phyloP scores from a whole-genome alignment of 30 jellyfish, hydroid and myxozoan genomes.

The Chironex yamaguchii region DNA sequence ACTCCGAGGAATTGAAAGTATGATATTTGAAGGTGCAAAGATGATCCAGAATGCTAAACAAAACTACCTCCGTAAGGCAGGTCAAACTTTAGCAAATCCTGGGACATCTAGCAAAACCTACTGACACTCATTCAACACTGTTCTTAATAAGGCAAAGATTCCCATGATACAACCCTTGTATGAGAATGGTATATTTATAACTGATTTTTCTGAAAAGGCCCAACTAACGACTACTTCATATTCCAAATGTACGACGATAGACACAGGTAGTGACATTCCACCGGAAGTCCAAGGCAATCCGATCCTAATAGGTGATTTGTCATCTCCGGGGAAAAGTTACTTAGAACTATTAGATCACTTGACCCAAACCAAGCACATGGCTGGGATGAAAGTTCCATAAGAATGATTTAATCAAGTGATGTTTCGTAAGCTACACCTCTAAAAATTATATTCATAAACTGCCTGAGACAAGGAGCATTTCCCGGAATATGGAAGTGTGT shows the following conservation, averaged over 20 bases:
- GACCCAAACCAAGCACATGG: neutral
- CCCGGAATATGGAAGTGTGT: too few relatives aligned
- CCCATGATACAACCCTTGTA: slow-evolving; percentile 72
- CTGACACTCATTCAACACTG: slow-evolving; percentile 67
- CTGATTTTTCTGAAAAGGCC: slow-evolving; percentile 80
- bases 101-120: slow-evolving; percentile 69
- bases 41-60: slow-evolving; percentile 69
- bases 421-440: neutral
- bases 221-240: neutral
- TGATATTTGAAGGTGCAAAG: slow-evolving; percentile 57
- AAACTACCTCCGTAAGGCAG: slow-evolving; percentile 55
- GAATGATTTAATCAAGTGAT: neutral
- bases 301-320: too few relatives aligned
- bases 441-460: neutral
- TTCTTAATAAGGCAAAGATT: slow-evolving; percentile 66
- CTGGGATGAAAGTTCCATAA: neutral
- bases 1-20: slow-evolving; percentile 46
- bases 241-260: neutral
- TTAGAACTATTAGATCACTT: neutral
- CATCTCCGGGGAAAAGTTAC: too few relatives aligned
- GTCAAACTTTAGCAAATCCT: slow-evolving; percentile 66
- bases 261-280: neutral
- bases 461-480: too few relatives aligned
- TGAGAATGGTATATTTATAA: slow-evolving; percentile 63
- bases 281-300: too few relatives aligned